Percentiles rank a stretch among this genome's conserved stretches.
phyloP scores from a whole-genome alignment of 2,113 vertebrate genomes.

The Craseonycteris thonglongyai region DNA sequence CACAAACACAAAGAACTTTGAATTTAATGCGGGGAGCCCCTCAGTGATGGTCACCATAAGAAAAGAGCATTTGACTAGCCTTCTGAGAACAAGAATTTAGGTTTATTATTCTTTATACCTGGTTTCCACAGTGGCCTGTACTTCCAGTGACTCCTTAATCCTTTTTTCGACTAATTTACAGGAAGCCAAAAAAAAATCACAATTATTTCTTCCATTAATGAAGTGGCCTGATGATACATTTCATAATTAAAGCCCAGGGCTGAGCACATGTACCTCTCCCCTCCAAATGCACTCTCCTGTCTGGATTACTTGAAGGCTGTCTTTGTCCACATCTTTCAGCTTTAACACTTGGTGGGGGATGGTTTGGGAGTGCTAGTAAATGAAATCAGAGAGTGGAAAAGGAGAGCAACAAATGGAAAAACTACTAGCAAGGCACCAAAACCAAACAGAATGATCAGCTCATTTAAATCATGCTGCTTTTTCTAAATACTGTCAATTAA shows the following conservation, averaged over 20 bases:
- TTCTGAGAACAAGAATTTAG: background rate
- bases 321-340: background rate
- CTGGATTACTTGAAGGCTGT: background rate
- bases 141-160: constrained; percentile 13
- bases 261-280: background rate
- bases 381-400: background rate
- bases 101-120: background rate
- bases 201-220: constrained; percentile 2
- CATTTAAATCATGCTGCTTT: background rate
- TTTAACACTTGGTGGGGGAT: background rate
- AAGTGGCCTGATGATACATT: background rate
- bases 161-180: background rate
- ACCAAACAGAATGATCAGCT: background rate
- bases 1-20: constrained; percentile 24
- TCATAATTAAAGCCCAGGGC: constrained; percentile 6
- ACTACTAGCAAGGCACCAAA: background rate
- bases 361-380: background rate
- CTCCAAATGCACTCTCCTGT: background rate
- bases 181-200: background rate
- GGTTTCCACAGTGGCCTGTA: background rate
- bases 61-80: background rate
- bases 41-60: background rate
- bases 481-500: constrained; percentile 1
- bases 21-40: background rate
- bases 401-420: background rate